phyloP scores from a whole-genome alignment of 2,888 invertebrate species.

The Ophion ellenae region DNA sequence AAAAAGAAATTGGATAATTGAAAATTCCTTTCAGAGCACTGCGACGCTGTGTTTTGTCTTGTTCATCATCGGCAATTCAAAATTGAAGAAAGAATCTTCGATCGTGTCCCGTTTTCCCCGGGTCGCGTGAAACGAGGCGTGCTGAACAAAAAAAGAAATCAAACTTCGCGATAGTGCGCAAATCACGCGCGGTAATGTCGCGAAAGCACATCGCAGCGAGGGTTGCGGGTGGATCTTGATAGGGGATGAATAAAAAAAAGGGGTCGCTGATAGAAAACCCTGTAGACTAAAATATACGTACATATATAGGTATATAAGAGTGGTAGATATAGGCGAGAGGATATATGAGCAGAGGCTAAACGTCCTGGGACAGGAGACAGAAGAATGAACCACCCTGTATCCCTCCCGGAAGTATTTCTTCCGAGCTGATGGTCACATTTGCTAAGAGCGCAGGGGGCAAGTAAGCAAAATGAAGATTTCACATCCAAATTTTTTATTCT shows the following conservation, averaged over 20 bases:
- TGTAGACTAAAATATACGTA: constrained; percentile 13
- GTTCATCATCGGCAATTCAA: not conserved
- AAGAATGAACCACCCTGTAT: constrained; percentile 37
- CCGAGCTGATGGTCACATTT: constrained; percentile 78
- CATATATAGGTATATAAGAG: constrained; percentile 38
- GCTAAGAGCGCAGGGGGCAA: constrained; percentile 53
- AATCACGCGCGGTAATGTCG: constrained; percentile 65
- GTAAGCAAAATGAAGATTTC: constrained; percentile 80
- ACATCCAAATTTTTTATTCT: constrained; percentile 80
- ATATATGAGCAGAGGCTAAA: constrained; percentile 49
- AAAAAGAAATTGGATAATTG: too few relatives aligned
- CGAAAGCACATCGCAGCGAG: constrained; percentile 58
- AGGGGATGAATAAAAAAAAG: constrained; percentile 56
- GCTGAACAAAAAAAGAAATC: constrained; percentile 41
- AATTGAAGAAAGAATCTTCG: constrained; percentile 2
- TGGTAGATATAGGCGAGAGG: constrained; percentile 25
- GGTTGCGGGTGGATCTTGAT: constrained; percentile 54
- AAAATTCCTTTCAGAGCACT: too few relatives aligned
- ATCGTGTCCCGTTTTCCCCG: constrained; percentile 13
- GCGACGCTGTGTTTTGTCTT: too few relatives aligned
- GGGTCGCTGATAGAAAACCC: constrained; percentile 60
- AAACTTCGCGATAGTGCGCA: constrained; percentile 41
- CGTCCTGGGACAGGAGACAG: constrained; percentile 55
- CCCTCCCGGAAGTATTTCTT: constrained; percentile 83
- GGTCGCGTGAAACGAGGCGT: constrained; percentile 59